Conservation (phyloP, 2,797 vertebrate species). For the Bovichtus variegatus region DNA sequence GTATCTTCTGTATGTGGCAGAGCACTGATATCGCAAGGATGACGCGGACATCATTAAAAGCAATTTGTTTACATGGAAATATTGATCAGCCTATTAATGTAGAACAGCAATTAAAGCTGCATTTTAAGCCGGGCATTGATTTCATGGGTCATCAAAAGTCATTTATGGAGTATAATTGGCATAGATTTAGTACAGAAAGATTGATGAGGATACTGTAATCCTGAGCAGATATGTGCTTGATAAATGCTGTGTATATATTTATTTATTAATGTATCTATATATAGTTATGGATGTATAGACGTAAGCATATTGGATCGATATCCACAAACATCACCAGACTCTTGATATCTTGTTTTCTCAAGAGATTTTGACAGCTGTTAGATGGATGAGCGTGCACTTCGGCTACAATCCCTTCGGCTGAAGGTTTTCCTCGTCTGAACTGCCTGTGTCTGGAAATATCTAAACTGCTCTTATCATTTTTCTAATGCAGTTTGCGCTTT, state of each 20-base stretch:
- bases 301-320: not conserved
- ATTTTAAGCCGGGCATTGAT: constrained; percentile 52
- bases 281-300: too few species aligned
- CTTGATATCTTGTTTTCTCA: not conserved
- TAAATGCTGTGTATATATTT: not conserved
- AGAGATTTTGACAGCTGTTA: not conserved
- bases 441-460: constrained; percentile 15
- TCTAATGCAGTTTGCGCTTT: not conserved
- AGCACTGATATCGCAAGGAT: constrained; percentile 23
- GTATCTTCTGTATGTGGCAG: constrained; percentile 22
- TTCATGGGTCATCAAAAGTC: constrained; percentile 33
- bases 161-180: not conserved
- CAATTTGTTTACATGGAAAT: constrained; percentile 30
- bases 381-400: not conserved
- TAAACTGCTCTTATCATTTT: not conserved
- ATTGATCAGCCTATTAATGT: constrained; percentile 47
- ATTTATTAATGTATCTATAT: not conserved
- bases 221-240: not conserved
- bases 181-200: constrained; percentile 16
- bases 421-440: constrained; percentile 9
- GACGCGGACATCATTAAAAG: constrained; percentile 21
- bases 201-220: not conserved
- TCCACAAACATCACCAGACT: constrained; percentile 3
- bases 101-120: constrained; percentile 29
- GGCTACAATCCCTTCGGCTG: not conserved